A percentile compares a stretch with the other conserved stretches of the same genome.
phyloP scores from a whole-genome alignment of 2,888 invertebrate genomes.

The Ceriagrion tenellum region DNA sequence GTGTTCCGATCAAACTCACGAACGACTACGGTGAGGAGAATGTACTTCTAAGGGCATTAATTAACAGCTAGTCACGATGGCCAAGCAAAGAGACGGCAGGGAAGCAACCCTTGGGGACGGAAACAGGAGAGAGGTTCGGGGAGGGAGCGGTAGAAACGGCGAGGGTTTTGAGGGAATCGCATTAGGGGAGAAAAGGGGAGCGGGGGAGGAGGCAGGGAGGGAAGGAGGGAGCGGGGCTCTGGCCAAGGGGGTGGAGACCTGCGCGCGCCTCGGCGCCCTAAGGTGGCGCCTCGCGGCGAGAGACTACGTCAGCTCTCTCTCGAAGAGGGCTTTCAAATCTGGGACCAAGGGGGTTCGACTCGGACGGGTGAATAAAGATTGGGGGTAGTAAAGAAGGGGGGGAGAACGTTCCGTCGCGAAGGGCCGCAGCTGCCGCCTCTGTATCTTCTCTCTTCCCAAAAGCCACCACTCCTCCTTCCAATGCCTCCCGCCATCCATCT shows the following conservation, averaged over 20 bases:
- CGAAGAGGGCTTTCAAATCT: conserved; percentile 36
- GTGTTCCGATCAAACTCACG: conserved; percentile 1
- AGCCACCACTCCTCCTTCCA: background rate
- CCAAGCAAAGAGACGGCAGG: background rate
- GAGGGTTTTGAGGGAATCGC: background rate
- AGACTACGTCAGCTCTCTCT: background rate
- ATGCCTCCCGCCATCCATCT: too few species aligned
- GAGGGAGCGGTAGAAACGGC: background rate
- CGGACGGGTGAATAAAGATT: background rate
- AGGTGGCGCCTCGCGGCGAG: conserved; percentile 43
- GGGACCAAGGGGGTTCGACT: conserved; percentile 47
- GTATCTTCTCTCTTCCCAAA: background rate
- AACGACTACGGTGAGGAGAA: background rate
- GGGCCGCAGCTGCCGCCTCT: conserved; percentile 58
- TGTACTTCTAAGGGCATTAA: conserved; percentile 7
- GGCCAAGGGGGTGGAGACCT: conserved; percentile 10
- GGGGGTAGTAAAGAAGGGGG: background rate
- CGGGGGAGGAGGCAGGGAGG: background rate
- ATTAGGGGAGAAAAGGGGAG: too few species aligned
- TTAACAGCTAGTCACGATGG: conserved; percentile 21
- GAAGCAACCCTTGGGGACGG: background rate
- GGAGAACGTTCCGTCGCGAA: background rate
- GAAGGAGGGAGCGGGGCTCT: background rate
- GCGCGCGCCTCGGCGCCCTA: conserved; percentile 33
- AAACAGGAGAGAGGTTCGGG: background rate